phyloP scores from a whole-genome alignment of 2,113 vertebrate species.

The Zingel zingel region DNA sequence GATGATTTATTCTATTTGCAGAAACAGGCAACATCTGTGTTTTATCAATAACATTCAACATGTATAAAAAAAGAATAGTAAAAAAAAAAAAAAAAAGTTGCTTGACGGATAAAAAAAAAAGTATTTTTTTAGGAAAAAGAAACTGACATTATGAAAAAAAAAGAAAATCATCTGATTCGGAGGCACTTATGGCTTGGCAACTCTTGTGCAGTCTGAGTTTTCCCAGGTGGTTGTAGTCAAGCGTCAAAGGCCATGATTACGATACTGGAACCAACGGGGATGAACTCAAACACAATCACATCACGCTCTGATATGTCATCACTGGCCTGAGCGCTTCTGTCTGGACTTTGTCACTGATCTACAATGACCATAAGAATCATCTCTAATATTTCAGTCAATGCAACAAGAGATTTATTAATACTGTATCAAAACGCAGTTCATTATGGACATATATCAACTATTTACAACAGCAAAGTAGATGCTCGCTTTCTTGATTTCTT shows the following conservation, averaged over 20 bases:
- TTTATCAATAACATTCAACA: slow-evolving; percentile 81
- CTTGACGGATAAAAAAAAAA: slow-evolving; percentile 61
- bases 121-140: slow-evolving; percentile 68
- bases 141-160: slow-evolving; percentile 65
- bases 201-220: slow-evolving; percentile 67
- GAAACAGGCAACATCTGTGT: slow-evolving; percentile 83
- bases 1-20: slow-evolving; percentile 82
- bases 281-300: slow-evolving; percentile 68
- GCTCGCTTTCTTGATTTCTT: slow-evolving; percentile 49
- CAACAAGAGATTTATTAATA: slow-evolving; percentile 37
- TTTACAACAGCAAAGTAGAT: slow-evolving; percentile 70
- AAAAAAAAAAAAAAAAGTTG: slow-evolving; percentile 71
- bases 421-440: slow-evolving; percentile 52
- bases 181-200: slow-evolving; percentile 77
- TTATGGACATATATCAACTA: slow-evolving; percentile 62
- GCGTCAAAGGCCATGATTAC: slow-evolving; percentile 71
- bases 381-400: slow-evolving; percentile 25
- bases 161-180: slow-evolving; percentile 53
- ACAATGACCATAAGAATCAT: slow-evolving; percentile 46
- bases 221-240: slow-evolving; percentile 80
- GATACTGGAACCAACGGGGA: slow-evolving; percentile 48
- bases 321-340: slow-evolving; percentile 30
- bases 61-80: slow-evolving; percentile 75
- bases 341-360: slow-evolving; percentile 57
- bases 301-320: slow-evolving; percentile 60